These are phyloP conservation scores for Drosophila busckii DNA, from an alignment of 1,140 invertebrate genomes.

Conservation along the genomic window DNA sequence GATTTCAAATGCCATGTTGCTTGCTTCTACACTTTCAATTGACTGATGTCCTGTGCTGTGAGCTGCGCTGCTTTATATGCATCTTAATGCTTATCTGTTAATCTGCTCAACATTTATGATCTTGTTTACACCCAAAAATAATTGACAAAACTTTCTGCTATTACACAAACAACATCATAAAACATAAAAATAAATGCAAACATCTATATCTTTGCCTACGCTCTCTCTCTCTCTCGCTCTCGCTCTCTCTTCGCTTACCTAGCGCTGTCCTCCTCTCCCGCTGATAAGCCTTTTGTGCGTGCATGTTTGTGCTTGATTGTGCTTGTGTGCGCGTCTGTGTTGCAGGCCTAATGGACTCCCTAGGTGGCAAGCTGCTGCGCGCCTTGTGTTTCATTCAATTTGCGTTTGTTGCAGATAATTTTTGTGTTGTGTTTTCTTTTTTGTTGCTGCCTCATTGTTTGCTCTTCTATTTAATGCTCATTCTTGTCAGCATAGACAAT, in stretches of 20 bases:
- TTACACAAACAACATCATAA: slow-evolving; percentile 66
- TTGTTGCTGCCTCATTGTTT: slow-evolving; percentile 18
- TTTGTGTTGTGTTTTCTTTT: slow-evolving; percentile 8
- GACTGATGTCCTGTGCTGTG: slow-evolving; percentile 48
- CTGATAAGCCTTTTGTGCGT: slow-evolving; percentile 35
- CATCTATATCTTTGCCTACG: slow-evolving; percentile 33
- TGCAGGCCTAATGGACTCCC: too few relatives aligned
- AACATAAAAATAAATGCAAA: too few relatives aligned
- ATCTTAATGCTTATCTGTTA: slow-evolving; percentile 9
- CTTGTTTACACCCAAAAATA: slow-evolving; percentile 68
- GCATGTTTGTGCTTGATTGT: slow-evolving; percentile 60
- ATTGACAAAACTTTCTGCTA: slow-evolving; percentile 30
- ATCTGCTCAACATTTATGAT: slow-evolving; percentile 49
- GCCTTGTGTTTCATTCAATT: slow-evolving; percentile 60
- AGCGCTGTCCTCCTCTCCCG: slow-evolving; percentile 14
- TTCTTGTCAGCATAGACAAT: background rate
- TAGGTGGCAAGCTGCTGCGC: slow-evolving; percentile 20
- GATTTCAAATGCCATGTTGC: slow-evolving; percentile 8
- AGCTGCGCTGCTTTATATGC: slow-evolving; percentile 9
- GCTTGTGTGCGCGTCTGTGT: slow-evolving; percentile 14
- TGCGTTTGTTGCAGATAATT: slow-evolving; percentile 53
- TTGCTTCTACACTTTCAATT: slow-evolving; percentile 1
- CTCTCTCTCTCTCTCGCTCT: slow-evolving; percentile 6
- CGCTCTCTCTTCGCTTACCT: slow-evolving; percentile 12
- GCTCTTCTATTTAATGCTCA: slow-evolving; percentile 5